Percentiles rank a stretch among this genome's conserved stretches.
These are phyloP conservation scores for Macropis europaea DNA, from an alignment of 2,888 invertebrate species.

Conservation along the genomic window DNA sequence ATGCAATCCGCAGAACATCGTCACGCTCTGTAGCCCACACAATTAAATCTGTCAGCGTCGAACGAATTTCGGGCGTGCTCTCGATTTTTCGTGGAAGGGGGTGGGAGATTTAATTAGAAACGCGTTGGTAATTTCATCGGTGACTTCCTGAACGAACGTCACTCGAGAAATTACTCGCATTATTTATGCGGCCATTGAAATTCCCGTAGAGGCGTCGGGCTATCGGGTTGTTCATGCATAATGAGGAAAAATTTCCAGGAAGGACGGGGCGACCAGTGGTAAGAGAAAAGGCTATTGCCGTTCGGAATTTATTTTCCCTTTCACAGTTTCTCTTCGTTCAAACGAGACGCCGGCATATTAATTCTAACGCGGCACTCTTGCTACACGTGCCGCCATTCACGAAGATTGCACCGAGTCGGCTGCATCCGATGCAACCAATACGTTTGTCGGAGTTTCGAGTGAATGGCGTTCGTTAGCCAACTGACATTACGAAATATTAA, in stretches of 20 bases:
- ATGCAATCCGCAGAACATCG: not conserved
- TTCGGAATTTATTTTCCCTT: constrained; percentile 24
- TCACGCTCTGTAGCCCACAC: no score
- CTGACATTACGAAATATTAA: constrained; percentile 60
- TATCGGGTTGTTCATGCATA: not conserved
- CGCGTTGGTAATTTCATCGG: not conserved
- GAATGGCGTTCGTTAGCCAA: constrained; percentile 62
- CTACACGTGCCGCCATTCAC: constrained; percentile 38
- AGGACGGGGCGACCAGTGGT: not conserved
- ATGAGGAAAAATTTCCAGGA: constrained; percentile 7
- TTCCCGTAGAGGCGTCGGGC: not conserved
- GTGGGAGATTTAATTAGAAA: no score
- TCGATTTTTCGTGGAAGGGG: no score
- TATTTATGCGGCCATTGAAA: constrained; percentile 1
- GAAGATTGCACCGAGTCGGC: constrained; percentile 26
- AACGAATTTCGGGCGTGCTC: not conserved
- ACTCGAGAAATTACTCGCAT: not conserved
- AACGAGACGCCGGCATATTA: constrained; percentile 37
- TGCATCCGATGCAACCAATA: constrained; percentile 20
- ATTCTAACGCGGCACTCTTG: constrained; percentile 30
- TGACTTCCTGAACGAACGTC: not conserved
- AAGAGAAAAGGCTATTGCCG: not conserved
- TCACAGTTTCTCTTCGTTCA: constrained; percentile 1
- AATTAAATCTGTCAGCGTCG: not conserved
- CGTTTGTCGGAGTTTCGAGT: constrained; percentile 34